These are phyloP conservation scores for Chamaetylas fuelleborni DNA, from an alignment of 2,113 vertebrate species.

Conservation along the genomic window DNA sequence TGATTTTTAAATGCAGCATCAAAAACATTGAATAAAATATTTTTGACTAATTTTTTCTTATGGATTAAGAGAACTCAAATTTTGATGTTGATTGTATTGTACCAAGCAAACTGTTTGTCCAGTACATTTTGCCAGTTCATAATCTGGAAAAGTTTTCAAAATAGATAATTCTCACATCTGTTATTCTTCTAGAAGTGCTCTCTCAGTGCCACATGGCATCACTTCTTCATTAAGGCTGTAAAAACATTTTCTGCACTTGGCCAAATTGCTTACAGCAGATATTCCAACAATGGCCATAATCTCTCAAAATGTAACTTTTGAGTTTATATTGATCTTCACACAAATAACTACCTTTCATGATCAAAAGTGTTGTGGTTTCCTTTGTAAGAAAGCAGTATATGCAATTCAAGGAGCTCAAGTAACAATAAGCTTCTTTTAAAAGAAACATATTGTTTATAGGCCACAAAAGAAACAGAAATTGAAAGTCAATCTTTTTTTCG, in stretches of 20 bases:
- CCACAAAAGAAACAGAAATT: background rate
- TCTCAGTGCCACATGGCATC: fast-evolving
- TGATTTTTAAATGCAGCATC: background rate
- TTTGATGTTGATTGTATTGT: background rate
- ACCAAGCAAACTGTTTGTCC: background rate
- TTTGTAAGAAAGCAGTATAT: background rate
- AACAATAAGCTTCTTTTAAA: background rate
- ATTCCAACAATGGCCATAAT: background rate
- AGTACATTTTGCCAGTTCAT: background rate
- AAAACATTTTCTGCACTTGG: background rate
- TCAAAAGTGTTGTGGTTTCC: background rate
- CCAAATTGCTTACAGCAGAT: background rate
- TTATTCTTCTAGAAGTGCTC: background rate
- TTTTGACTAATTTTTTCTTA: background rate
- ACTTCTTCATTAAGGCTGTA: background rate
- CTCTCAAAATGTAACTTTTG: background rate
- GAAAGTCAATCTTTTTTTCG: background rate
- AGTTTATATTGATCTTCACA: background rate
- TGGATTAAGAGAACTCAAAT: background rate
- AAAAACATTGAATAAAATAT: background rate
- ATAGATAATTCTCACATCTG: background rate
- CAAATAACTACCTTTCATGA: background rate
- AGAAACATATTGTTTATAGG: background rate
- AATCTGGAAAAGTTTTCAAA: background rate
- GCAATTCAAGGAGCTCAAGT: background rate